Conservation (phyloP, 2,888 invertebrate species). For the Athalia circularis region DNA sequence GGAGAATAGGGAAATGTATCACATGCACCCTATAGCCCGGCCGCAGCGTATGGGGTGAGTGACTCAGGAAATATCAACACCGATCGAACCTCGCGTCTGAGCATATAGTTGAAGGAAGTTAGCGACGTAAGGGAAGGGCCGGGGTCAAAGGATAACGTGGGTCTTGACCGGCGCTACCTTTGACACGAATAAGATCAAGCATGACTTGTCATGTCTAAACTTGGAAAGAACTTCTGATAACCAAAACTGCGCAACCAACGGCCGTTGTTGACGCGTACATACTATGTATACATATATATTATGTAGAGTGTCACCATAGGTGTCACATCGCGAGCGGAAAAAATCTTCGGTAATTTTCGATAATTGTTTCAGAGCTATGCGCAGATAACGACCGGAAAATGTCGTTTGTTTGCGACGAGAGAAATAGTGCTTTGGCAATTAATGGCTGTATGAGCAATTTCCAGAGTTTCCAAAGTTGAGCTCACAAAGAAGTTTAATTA, state of each 20-base stretch:
- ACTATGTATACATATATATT: not conserved
- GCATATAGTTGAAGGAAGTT: constrained; percentile 65
- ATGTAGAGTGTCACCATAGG: no score
- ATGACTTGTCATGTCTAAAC: not conserved
- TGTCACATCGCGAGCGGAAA: not conserved
- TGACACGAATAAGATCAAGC: constrained; percentile 67
- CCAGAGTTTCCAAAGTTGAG: constrained; percentile 66
- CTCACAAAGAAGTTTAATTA: constrained; percentile 71
- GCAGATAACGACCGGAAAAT: constrained; percentile 38
- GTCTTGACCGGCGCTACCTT: constrained; percentile 69
- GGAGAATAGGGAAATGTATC: not conserved
- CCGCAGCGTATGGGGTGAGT: not conserved
- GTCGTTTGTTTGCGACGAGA: constrained; percentile 31
- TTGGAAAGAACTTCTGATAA: not conserved
- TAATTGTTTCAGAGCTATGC: constrained; percentile 21
- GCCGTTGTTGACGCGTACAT: not conserved
- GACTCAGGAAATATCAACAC: constrained; percentile 18
- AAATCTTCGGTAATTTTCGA: constrained; percentile 9
- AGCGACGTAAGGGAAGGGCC: constrained; percentile 65
- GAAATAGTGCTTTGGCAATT: constrained; percentile 29
- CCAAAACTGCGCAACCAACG: not conserved
- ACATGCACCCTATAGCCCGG: not conserved
- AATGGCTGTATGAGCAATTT: constrained; percentile 64
- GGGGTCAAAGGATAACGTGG: constrained; percentile 72
- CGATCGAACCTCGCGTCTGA: constrained; percentile 32